phyloP scores from a whole-genome alignment of 2,113 vertebrate genomes.

The Panthera leo region DNA sequence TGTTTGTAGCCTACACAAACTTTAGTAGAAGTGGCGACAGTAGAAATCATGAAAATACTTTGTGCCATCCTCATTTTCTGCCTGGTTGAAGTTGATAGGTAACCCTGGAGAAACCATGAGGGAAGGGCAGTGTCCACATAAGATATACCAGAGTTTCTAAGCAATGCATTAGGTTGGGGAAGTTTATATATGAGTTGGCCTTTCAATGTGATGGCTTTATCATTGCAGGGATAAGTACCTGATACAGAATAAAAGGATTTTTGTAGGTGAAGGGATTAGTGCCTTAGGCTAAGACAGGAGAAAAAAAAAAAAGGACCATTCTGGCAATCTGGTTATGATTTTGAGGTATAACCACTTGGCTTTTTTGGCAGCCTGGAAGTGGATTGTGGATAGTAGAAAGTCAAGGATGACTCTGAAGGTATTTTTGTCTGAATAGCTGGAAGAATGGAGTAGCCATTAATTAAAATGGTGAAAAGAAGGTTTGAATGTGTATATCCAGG shows the following conservation, averaged over 20 bases:
- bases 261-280: neutral
- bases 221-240: neutral
- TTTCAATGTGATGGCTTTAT: neutral
- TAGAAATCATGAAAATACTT: neutral
- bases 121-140: neutral
- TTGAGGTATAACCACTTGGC: neutral
- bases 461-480: neutral
- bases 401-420: neutral
- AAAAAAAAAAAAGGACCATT: neutral
- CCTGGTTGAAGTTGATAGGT: neutral
- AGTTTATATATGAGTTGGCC: neutral
- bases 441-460: neutral
- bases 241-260: conserved; percentile 13
- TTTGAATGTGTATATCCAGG: neutral
- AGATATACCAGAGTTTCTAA: neutral
- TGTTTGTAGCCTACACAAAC: neutral
- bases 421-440: neutral
- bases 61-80: neutral
- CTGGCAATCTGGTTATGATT: neutral
- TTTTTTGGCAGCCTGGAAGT: neutral
- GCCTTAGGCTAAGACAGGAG: neutral
- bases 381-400: neutral
- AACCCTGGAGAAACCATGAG: neutral
- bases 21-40: neutral
- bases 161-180: neutral